These are phyloP conservation scores for Daktulosphaira vitifoliae DNA, from an alignment of 1,140 invertebrate species.

Conservation along the genomic window DNA sequence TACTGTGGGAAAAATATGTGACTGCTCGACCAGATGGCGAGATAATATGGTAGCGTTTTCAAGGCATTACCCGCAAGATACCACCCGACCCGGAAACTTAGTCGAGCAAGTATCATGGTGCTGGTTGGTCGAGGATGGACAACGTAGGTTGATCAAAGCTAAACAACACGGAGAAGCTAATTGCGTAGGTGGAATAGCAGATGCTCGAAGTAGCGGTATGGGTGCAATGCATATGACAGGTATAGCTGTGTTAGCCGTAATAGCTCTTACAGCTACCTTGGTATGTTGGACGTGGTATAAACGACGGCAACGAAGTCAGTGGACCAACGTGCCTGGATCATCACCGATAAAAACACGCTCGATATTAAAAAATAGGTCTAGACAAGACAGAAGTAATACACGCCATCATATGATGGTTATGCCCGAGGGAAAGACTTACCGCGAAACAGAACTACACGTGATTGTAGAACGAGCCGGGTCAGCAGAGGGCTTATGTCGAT, in stretches of 20 bases:
- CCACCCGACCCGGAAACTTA: slow-evolving; percentile 34
- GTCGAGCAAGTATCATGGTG: slow-evolving; percentile 37
- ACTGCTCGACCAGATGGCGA: slow-evolving; percentile 47
- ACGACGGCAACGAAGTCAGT: slow-evolving; percentile 41
- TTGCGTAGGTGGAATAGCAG: slow-evolving; percentile 1
- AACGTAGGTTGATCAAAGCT: slow-evolving; percentile 10
- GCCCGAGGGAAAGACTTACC: slow-evolving; percentile 68
- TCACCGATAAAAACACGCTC: slow-evolving; percentile 39
- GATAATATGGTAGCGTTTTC: slow-evolving; percentile 46
- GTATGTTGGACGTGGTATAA: slow-evolving; percentile 40
- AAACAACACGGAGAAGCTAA: slow-evolving; percentile 16
- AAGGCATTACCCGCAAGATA: slow-evolving; percentile 38
- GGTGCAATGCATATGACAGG: slow-evolving; percentile 39
- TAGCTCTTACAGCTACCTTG: slow-evolving; percentile 38
- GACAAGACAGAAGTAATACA: slow-evolving; percentile 24
- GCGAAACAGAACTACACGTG: slow-evolving; percentile 73
- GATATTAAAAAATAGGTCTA: background rate
- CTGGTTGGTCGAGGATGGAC: slow-evolving; percentile 28
- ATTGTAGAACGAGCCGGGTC: slow-evolving; percentile 71
- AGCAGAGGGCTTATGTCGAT: background rate
- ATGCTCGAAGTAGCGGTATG: slow-evolving; percentile 38
- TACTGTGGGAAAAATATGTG: slow-evolving; percentile 52
- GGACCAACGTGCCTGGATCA: slow-evolving; percentile 46
- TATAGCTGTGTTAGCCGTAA: slow-evolving; percentile 35
- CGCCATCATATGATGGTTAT: slow-evolving; percentile 50